Conservation (phyloP, 2,113 vertebrate species). For the Campylorhamphus procurvoides region DNA sequence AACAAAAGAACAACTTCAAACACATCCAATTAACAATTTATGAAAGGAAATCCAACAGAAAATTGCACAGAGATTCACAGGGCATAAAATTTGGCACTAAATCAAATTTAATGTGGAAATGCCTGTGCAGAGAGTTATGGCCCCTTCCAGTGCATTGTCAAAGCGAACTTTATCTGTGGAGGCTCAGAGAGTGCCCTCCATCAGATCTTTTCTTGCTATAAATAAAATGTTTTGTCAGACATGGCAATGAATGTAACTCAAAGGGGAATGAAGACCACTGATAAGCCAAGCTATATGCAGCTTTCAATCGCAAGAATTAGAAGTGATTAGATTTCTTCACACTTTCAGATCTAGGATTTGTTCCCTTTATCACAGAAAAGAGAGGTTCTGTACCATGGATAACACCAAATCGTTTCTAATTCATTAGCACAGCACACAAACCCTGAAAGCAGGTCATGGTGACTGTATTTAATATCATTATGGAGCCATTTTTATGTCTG, state of each 20-base stretch:
- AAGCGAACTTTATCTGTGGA: slow-evolving; percentile 13
- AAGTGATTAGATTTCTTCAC: background rate
- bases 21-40: slow-evolving; percentile 49
- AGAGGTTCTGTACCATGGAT: background rate
- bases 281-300: background rate
- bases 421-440: background rate
- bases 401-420: background rate
- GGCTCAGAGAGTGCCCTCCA: background rate
- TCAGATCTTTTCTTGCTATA: background rate
- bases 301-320: background rate
- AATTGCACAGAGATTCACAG: slow-evolving; percentile 30
- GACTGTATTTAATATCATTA: background rate
- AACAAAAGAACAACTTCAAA: slow-evolving; percentile 53
- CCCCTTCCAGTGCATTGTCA: background rate
- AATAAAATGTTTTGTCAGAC: background rate
- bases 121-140: background rate
- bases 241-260: background rate
- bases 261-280: background rate
- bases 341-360: background rate
- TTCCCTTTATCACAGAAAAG: background rate
- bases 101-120: background rate
- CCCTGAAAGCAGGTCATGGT: background rate
- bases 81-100: slow-evolving; percentile 5
- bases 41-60: slow-evolving; percentile 43
- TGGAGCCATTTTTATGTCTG: background rate